Conservation (phyloP, 2,797 vertebrate genomes). For the Geotrypetes seraphini region DNA sequence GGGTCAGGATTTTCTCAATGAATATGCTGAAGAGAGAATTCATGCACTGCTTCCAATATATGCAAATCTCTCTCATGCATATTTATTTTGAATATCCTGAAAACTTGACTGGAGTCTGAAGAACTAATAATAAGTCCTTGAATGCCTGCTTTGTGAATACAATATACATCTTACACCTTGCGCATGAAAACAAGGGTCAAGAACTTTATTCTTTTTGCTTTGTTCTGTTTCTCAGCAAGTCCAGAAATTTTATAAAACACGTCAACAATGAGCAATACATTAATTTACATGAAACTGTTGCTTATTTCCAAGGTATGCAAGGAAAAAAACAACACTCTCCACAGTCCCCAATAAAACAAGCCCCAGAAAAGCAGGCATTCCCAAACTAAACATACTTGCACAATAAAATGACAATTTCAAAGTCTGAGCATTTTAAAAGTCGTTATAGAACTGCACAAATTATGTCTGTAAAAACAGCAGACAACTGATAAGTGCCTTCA, state of each 20-base stretch:
- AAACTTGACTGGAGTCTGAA: too few species aligned
- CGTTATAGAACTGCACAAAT: conserved; percentile 30
- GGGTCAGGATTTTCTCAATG: too few species aligned
- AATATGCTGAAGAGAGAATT: too few species aligned
- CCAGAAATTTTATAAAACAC: conserved; percentile 17
- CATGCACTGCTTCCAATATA: too few species aligned
- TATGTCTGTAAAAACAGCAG: background rate
- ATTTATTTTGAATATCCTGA: too few species aligned
- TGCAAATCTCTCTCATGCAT: too few species aligned
- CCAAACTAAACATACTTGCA: background rate
- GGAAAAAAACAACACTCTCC: background rate
- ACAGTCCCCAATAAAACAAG: background rate
- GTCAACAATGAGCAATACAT: conserved; percentile 8
- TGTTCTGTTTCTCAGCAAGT: background rate
- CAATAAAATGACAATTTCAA: background rate
- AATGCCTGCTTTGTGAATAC: background rate
- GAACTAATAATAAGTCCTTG: too few species aligned
- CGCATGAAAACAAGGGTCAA: background rate
- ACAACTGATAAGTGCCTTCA: too few species aligned
- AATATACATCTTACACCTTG: background rate
- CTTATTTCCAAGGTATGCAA: background rate
- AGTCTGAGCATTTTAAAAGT: background rate
- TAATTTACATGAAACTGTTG: background rate
- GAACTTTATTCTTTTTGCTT: conserved; percentile 18
- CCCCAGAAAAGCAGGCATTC: too few species aligned